Conservation (phyloP, 2,888 invertebrate genomes). For the Lucinisca nassula region DNA sequence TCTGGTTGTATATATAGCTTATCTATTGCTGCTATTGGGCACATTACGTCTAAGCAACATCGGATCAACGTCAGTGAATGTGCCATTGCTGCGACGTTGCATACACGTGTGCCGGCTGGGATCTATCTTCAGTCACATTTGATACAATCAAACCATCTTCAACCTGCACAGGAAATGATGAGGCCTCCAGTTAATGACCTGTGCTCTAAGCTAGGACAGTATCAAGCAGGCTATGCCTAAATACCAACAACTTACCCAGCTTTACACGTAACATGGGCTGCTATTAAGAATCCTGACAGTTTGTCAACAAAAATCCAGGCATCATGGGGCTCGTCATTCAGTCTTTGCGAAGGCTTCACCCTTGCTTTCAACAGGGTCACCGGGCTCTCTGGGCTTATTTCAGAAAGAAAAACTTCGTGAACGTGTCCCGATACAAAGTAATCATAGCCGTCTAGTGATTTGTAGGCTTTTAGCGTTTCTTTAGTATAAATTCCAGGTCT, state of each 20-base stretch:
- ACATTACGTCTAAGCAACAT: too few species aligned
- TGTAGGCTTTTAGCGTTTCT: conserved; percentile 15
- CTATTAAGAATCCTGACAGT: neutral
- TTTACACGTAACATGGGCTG: neutral
- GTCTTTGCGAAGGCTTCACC: neutral
- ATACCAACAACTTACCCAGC: neutral
- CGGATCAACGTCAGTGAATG: too few species aligned
- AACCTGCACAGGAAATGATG: too few species aligned
- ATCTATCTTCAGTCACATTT: too few species aligned
- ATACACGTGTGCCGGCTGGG: too few species aligned
- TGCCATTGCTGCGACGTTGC: too few species aligned
- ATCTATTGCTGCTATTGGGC: too few species aligned
- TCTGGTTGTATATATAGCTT: too few species aligned
- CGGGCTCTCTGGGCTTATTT: neutral
- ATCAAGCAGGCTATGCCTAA: too few species aligned
- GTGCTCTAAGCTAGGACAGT: too few species aligned
- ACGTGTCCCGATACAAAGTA: conserved; percentile 7
- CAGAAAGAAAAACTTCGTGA: neutral
- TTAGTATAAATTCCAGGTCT: conserved; percentile 17
- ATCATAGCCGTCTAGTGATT: conserved; percentile 20
- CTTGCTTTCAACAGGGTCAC: neutral
- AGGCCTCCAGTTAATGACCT: too few species aligned
- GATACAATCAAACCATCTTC: too few species aligned
- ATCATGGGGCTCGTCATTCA: neutral
- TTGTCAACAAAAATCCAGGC: neutral